phyloP scores from a whole-genome alignment of 2,797 vertebrate species.

The Apogon talboti region DNA sequence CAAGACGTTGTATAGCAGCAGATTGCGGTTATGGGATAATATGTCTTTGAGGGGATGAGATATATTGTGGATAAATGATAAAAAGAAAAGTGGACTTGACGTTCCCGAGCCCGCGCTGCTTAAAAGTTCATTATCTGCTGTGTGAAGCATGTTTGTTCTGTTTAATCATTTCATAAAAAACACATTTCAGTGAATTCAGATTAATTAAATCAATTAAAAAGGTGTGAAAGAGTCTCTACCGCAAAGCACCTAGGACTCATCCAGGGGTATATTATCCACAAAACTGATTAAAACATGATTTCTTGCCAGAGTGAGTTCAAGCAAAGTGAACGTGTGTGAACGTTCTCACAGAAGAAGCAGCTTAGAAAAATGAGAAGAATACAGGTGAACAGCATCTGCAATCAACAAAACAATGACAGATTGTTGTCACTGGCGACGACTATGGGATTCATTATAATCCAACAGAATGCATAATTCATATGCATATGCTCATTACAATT shows the following conservation, averaged over 20 bases:
- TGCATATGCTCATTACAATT: slow-evolving; percentile 44
- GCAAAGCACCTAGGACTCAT: slow-evolving; percentile 2
- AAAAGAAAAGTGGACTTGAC: not conserved
- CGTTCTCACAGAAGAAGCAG: slow-evolving; percentile 10
- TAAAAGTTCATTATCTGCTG: not conserved
- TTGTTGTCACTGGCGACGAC: slow-evolving; percentile 36
- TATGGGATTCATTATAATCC: slow-evolving; percentile 44
- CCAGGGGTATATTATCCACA: slow-evolving; percentile 25
- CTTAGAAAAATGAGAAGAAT: not conserved
- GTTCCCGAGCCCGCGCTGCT: not conserved
- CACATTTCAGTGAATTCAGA: not conserved
- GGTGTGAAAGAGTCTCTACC: slow-evolving; percentile 5
- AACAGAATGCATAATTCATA: slow-evolving; percentile 58
- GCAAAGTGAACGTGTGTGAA: slow-evolving; percentile 24
- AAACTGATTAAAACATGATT: slow-evolving; percentile 36
- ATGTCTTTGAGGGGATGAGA: slow-evolving; percentile 5
- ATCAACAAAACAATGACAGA: slow-evolving; percentile 50
- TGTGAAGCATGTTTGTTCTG: not conserved
- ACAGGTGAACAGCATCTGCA: slow-evolving; percentile 26
- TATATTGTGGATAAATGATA: slow-evolving; percentile 3
- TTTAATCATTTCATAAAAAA: slow-evolving; percentile 13
- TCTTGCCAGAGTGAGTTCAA: slow-evolving; percentile 15
- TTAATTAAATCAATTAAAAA: slow-evolving; percentile 22
- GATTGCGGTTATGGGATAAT: slow-evolving; percentile 22
- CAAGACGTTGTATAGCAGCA: slow-evolving; percentile 3